Base-by-base conservation (phyloP, 2,113 vertebrate genomes). In the Pseudolaguvia tuberculata region DNA sequence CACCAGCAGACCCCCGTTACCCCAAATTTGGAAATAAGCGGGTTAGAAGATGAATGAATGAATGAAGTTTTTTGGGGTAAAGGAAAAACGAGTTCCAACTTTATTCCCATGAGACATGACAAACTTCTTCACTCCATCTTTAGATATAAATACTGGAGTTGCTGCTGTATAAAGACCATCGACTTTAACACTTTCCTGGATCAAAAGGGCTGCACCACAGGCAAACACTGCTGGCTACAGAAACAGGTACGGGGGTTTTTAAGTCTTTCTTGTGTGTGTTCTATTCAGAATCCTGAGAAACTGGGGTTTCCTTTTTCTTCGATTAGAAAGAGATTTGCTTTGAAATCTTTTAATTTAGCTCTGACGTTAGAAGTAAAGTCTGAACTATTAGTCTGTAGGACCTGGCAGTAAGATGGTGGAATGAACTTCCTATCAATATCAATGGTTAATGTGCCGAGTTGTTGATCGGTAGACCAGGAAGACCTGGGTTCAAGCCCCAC, bases 111-210 rank as follows among this genome's bases (percentile, higher is more conserved):
- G n/a, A 21, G 2, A 58, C 47, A 61, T 17, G 31, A 20, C 39
- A 47, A 9, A 27, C 12, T 18, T 15, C 42, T 50, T 23, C 20
- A 68, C 25, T 35, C 29, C 6, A 18, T 18, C 7, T 75, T 20
- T 63, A 99, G 97, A 58, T 95, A 95, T 84, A 99, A 99, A 79
- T 99, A 93, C 86, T 99, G 97, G 96, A 96, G 92, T 86, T 99
- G 97, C 88, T 99, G 96, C 77, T 86, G 90, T 59, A 89, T 96
- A 75, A 92, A 89, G 86, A 98, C 96, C 0, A 89, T 84, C 0
- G 96, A 99, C 77, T 99, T 99, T 85, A 93, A 92, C 0, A 85
- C 88, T 48, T 99, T 99, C 85, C 86, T 99, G 79, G 93, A 96
- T 70, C 96, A 98, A 87, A 93, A 90, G 0, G 97, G 97, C 85